Conservation (phyloP, 2,113 vertebrate genomes). For the Amblyornis subalaris region DNA sequence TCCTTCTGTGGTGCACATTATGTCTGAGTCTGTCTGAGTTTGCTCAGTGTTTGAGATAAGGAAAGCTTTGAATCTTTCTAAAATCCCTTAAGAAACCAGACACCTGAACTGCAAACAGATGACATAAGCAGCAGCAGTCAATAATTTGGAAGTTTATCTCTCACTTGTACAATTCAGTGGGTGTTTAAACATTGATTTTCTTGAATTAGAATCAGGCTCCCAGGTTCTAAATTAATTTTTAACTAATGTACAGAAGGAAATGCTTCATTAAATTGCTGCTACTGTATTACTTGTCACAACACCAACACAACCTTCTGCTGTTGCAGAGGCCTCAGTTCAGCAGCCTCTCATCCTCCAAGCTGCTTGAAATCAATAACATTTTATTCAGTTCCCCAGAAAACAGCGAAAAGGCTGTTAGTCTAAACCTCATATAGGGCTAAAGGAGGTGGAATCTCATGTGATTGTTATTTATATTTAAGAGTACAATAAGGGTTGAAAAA, state of each 20-base stretch:
- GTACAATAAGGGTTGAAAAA: not conserved
- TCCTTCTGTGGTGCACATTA: conserved; percentile 54
- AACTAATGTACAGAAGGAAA: conserved; percentile 28
- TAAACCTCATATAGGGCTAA: not conserved
- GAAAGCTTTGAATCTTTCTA: conserved; percentile 43
- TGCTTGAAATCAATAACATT: not conserved
- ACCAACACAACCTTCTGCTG: not conserved
- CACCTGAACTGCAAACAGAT: conserved; percentile 62
- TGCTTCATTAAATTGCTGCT: conserved; percentile 8
- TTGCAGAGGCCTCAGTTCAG: not conserved
- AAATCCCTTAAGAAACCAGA: conserved; percentile 64
- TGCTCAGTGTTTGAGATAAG: conserved; percentile 65
- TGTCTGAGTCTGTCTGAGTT: conserved; percentile 58
- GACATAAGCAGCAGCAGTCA: conserved; percentile 32
- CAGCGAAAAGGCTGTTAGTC: not conserved
- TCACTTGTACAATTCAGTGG: not conserved
- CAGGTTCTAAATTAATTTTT: conserved; percentile 35
- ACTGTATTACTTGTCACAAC: not conserved
- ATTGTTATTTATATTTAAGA: not conserved
- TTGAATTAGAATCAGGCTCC: not conserved
- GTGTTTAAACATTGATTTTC: conserved; percentile 49
- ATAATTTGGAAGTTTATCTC: conserved; percentile 42
- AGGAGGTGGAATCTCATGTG: not conserved
- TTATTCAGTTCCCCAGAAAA: not conserved
- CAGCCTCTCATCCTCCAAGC: not conserved